Evolutionary conservation across 2,888 invertebrate species (phyloP), one percentile per base, ranked within the genome.

Genomic region (Hydroisotoma schaefferi): DNA sequence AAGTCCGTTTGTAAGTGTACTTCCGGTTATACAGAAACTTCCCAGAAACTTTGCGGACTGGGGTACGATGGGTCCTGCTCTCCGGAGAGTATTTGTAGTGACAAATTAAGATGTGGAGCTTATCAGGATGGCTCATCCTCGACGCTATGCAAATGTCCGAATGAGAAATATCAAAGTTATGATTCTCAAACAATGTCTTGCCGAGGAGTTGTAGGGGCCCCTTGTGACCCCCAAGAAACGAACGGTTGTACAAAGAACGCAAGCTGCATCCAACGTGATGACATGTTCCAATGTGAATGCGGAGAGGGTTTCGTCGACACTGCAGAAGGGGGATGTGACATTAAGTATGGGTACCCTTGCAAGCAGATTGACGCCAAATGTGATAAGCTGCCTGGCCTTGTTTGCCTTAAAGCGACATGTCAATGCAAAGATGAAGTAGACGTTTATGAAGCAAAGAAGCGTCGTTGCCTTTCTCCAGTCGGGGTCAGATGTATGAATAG

Each of bases 371-470:
- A 40, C 20, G 40, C n/a, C 33, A 6, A 33, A 15, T 8, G n/a
- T 40, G 40, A 8, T 20, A 4, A 15, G 15, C 5, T 8, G 15
- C 8, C 40, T 18, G 5, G 3, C 40, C 5, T 40, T 20, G n/a
- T 5, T 15, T 57, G 57, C 43, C 29, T 49, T 10, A 20, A 51
- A 20, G 48, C 37, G 15, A 57, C 40, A 40, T 57, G 57, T 18
- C 22, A 26, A 5, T 57, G 57, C n/a, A 38, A 40, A n/a, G 51
- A 57, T 22, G 57, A 49, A 28, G 6, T 40, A 4, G 57, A 57
- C 43, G 28, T 57, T 27, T 57, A 51, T 22, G 57, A 57, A 28
- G 4, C 8, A 1, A 29, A 49, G 26, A 18, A 18, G 4, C 37
- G 51, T 5, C 38, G 37, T 29, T 57, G 57, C 18, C 38, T 29